Evolutionary conservation across 1,140 invertebrate species (phyloP), one percentile per base, ranked within the genome.

Genomic region (Steinernema khuongi): DNA sequence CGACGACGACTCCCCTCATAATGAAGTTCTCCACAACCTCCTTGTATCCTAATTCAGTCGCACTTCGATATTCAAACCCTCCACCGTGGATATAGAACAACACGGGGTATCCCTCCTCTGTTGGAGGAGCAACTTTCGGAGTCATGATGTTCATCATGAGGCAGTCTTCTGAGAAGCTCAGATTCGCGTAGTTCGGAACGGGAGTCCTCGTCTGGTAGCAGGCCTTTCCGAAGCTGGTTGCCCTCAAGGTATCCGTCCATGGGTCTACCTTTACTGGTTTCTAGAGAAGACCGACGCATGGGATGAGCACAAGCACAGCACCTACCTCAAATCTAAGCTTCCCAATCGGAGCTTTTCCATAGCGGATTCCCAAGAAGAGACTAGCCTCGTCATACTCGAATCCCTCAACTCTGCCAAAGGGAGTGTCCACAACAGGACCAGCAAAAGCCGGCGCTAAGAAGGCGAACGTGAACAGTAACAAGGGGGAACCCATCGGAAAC

Each of bases 31-130:
- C 74, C 11, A 70, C 74, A 1, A 73, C 50, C 28, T 72, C 72
- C 33, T 77, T 36, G 22, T 77, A 78, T 18, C 77, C 77, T 31
- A 74, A 41, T 32, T 30, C 69, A 4, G 43, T 66, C 1, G 93
- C 94, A 2, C 94, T 91, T 0, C 95, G 95, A 77, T 91, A 91
- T 17, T 90, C 89, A 86, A 94, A 98, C 82, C 96, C 92, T 0
- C 96, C 95, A 0, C 94, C 95, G 85, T 97, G 94, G 74, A 98
- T 94, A 85, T 96, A 95, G 70, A 98, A 90, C 91, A 96, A 93
- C 0, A 97, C 92, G 18, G 94, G 90, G 87, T n/a, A 60, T 60
- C 50, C 50, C 7, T 91, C 93, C 74, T 88, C 89, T 32, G 89
- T 89, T 74, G 88, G 88, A 30, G 89, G 89, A 0, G 36, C 44